A percentile compares a stretch with the other conserved stretches of the same genome.
phyloP scores from a whole-genome alignment of 2,113 vertebrate genomes.

The Mystacornis crossleyi region DNA sequence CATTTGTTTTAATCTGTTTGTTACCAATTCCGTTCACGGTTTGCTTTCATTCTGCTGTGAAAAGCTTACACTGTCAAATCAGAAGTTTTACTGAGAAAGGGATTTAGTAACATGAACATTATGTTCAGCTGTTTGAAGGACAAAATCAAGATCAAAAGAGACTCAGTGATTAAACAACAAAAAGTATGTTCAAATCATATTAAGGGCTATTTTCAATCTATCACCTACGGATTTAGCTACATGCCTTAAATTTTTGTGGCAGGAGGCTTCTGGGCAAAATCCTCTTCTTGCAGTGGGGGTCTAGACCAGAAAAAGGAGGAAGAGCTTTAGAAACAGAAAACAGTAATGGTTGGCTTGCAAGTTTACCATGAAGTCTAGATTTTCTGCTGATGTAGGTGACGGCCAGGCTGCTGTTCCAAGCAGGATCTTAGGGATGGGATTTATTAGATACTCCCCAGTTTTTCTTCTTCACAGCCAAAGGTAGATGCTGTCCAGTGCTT shows the following conservation, averaged over 20 bases:
- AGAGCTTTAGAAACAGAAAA: background rate
- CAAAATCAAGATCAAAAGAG: conserved; percentile 5
- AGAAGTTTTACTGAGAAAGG: background rate
- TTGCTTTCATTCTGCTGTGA: background rate
- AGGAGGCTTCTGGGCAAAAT: background rate
- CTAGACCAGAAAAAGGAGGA: background rate
- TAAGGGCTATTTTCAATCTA: background rate
- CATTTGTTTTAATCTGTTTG: background rate
- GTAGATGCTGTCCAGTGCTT: background rate
- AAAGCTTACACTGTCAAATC: background rate
- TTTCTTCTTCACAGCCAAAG: background rate
- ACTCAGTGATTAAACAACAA: background rate
- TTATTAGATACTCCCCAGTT: background rate
- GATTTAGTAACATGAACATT: background rate
- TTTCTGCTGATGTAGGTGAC: background rate
- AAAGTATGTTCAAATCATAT: background rate
- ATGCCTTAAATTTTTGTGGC: background rate
- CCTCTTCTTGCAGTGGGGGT: background rate
- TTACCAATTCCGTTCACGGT: background rate
- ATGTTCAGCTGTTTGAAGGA: conserved; percentile 25
- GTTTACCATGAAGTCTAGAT: background rate
- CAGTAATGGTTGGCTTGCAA: background rate
- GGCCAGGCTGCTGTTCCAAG: background rate
- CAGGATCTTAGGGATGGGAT: background rate
- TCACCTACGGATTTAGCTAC: background rate